Evolutionary conservation across 2,113 vertebrate genomes (phyloP).

Genomic region (Perognathus longimembris): DNA sequence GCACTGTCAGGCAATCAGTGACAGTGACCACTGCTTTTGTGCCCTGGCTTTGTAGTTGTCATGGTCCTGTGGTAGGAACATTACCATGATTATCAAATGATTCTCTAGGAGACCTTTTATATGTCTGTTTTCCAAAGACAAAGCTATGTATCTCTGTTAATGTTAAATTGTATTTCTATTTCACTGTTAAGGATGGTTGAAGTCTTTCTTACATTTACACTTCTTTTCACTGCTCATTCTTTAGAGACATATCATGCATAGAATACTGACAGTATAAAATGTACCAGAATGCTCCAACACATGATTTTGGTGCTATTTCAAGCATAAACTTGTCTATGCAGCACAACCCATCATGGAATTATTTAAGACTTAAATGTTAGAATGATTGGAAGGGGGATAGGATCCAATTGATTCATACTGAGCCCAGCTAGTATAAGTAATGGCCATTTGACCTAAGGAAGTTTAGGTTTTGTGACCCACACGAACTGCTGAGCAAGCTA

Average conservation of each 20-base stretch:
- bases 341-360: neutral
- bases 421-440: neutral
- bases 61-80: neutral
- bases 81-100: neutral
- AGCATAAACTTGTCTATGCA: slow-evolving; percentile 38
- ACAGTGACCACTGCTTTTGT: neutral
- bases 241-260: neutral
- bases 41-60: neutral
- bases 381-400: neutral
- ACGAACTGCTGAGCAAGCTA: neutral
- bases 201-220: neutral
- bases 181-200: neutral
- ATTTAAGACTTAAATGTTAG: slow-evolving; percentile 50
- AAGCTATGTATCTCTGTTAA: neutral
- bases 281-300: neutral
- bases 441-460: neutral
- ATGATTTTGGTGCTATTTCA: slow-evolving; percentile 46
- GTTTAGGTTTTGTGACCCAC: neutral
- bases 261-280: neutral
- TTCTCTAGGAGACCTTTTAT: neutral
- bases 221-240: neutral
- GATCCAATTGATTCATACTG: neutral
- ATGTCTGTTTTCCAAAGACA: neutral
- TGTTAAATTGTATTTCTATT: neutral
- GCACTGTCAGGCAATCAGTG: neutral